Evolutionary conservation across 30 jellyfish, hydroid and myxozoan species (phyloP).

Genomic region (Sanderia malayensis): DNA sequence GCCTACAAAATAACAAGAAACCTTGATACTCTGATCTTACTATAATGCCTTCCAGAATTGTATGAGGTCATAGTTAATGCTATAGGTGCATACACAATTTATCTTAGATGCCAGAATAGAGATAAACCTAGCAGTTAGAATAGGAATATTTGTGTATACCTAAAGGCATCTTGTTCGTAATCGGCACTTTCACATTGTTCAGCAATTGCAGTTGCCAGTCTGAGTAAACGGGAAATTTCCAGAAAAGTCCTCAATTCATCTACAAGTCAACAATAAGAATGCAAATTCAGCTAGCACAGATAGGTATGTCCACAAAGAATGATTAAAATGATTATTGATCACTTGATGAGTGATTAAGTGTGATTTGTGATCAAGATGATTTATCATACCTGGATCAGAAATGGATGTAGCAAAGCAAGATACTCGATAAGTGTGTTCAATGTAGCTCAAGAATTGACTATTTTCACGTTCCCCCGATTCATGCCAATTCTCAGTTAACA

Average conservation of each 20-base stretch:
- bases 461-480: constrained; percentile 11
- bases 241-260: constrained; percentile 66
- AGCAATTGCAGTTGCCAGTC: constrained; percentile 58
- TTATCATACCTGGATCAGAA: constrained; percentile 49
- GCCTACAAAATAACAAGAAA: constrained; percentile 17
- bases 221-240: constrained; percentile 28
- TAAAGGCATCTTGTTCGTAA: constrained; percentile 82
- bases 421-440: constrained; percentile 29
- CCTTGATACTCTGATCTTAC: too few species aligned
- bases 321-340: too few species aligned
- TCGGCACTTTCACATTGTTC: constrained; percentile 94
- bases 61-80: too few species aligned
- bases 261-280: constrained; percentile 22
- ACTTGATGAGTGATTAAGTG: too few species aligned
- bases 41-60: too few species aligned
- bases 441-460: constrained; percentile 39
- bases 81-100: too few species aligned
- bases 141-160: too few species aligned
- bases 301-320: too few species aligned
- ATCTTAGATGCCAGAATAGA: too few species aligned
- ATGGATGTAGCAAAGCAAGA: constrained; percentile 46
- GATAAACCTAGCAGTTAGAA: too few species aligned
- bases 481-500: constrained; percentile 51
- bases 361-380: too few species aligned
- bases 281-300: too few species aligned